Evolutionary conservation across 2,797 vertebrate species (phyloP).

Genomic region (Acomys russatus): DNA sequence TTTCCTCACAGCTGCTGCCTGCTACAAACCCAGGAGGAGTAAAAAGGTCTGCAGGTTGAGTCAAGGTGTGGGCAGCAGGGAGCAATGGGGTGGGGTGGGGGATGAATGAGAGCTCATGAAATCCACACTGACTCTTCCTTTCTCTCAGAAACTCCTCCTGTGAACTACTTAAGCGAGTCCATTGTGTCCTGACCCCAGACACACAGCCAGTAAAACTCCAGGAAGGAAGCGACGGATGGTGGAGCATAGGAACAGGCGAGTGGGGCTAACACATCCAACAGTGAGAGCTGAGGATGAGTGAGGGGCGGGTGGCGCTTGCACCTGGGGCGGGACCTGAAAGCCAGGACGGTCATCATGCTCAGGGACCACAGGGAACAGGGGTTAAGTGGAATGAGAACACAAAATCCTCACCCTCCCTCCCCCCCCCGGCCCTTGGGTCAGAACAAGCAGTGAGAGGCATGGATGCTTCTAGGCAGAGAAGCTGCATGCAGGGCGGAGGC

Average conservation of each 20-base stretch:
- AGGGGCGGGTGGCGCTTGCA: slow-evolving; percentile 77
- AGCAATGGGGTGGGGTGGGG: slow-evolving; percentile 88
- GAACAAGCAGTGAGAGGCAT: slow-evolving; percentile 90
- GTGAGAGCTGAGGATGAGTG: slow-evolving; percentile 86
- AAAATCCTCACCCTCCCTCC: slow-evolving; percentile 64
- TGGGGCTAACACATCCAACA: slow-evolving; percentile 83
- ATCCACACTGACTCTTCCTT: slow-evolving; percentile 92
- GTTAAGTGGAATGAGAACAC: slow-evolving; percentile 90
- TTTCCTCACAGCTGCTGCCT: slow-evolving; percentile 77
- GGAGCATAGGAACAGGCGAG: slow-evolving; percentile 84
- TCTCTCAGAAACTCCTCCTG: slow-evolving; percentile 85
- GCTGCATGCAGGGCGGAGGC: slow-evolving; percentile 96
- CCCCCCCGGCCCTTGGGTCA: slow-evolving; percentile 83
- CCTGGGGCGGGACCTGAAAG: slow-evolving; percentile 79
- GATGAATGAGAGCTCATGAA: slow-evolving; percentile 93
- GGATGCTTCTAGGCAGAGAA: slow-evolving; percentile 89
- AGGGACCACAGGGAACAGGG: slow-evolving; percentile 88
- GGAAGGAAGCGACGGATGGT: slow-evolving; percentile 87
- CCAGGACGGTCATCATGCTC: slow-evolving; percentile 94
- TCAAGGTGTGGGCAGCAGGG: slow-evolving; percentile 91
- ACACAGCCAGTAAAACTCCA: slow-evolving; percentile 86
- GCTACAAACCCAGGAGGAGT: slow-evolving; percentile 78
- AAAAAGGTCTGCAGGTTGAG: slow-evolving; percentile 87
- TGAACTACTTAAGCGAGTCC: slow-evolving; percentile 88
- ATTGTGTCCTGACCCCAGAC: slow-evolving; percentile 89